A percentile compares a stretch with the other conserved stretches of the same genome.
These are phyloP conservation scores for Micrasema minimum DNA, from an alignment of 1,140 invertebrate species.

Conservation along the genomic window DNA sequence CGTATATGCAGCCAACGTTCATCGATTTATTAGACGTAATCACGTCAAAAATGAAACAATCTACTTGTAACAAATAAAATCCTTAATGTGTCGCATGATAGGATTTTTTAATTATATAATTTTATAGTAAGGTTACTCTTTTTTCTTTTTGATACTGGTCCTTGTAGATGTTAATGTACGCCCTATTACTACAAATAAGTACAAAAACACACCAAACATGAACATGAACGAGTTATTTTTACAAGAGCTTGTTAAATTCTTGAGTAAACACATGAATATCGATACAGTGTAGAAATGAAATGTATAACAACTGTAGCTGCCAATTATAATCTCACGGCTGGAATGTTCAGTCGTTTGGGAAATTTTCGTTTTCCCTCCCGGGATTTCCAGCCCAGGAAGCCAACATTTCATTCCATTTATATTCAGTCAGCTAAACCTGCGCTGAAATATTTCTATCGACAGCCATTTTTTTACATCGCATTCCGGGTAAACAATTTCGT, in stretches of 20 bases:
- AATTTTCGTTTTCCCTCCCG: conserved; percentile 5
- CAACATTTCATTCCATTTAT: conserved; percentile 26
- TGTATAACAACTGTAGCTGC: conserved; percentile 14
- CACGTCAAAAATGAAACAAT: no score
- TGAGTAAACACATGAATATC: not conserved
- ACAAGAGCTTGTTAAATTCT: not conserved
- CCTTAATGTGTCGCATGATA: no score
- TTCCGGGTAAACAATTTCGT: not conserved
- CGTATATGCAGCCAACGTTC: no score
- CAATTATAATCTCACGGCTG: conserved; percentile 24
- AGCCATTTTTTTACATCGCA: not conserved
- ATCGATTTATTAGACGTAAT: no score
- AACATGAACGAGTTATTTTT: no score
- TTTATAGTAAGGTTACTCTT: no score
- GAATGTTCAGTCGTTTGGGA: conserved; percentile 22
- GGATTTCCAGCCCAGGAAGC: not conserved
- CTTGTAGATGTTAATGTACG: no score
- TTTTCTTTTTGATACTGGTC: no score
- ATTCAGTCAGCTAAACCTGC: conserved; percentile 14
- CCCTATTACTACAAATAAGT: no score
- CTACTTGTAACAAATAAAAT: no score
- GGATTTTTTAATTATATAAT: no score
- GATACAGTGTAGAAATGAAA: conserved; percentile 2
- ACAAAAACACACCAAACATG: no score
- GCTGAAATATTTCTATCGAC: conserved; percentile 22